Percentiles rank a stretch among this genome's conserved stretches.
phyloP scores from a whole-genome alignment of 1,140 invertebrate species.

The Drosophila funebris region DNA sequence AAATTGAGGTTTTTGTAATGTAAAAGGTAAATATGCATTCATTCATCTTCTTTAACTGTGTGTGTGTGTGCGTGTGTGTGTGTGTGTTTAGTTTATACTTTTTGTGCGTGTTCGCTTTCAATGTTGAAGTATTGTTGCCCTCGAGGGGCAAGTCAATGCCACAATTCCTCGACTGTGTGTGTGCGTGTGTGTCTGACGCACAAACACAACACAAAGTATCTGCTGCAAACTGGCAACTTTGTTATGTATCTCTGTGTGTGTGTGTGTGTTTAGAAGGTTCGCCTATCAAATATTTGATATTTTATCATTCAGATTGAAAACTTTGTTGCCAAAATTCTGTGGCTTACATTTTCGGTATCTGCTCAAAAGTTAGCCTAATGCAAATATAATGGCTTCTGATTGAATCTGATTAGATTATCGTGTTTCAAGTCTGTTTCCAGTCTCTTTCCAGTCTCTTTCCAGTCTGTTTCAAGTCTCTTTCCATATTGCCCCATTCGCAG shows the following conservation, averaged over 20 bases:
- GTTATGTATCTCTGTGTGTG: neutral
- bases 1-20: constrained; percentile 61
- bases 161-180: neutral
- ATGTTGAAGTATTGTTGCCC: constrained; percentile 15
- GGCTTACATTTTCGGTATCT: constrained; percentile 22
- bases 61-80: constrained; percentile 16
- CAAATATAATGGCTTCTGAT: constrained; percentile 59
- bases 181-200: neutral
- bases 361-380: constrained; percentile 37
- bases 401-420: constrained; percentile 24
- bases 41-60: constrained; percentile 39
- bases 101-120: constrained; percentile 55
- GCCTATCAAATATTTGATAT: constrained; percentile 48
- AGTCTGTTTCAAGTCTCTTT: neutral
- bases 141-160: constrained; percentile 16
- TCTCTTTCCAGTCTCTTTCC: too few species aligned
- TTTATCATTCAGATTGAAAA: constrained; percentile 40
- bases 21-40: constrained; percentile 74
- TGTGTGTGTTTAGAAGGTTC: constrained; percentile 3
- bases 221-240: constrained; percentile 26
- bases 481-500: neutral
- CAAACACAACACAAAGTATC: constrained; percentile 18
- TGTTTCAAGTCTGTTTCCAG: neutral
- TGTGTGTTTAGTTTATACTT: constrained; percentile 51
- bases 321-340: constrained; percentile 35